phyloP scores from a whole-genome alignment of 2,797 vertebrate genomes.

The Peromyscus attwateri region DNA sequence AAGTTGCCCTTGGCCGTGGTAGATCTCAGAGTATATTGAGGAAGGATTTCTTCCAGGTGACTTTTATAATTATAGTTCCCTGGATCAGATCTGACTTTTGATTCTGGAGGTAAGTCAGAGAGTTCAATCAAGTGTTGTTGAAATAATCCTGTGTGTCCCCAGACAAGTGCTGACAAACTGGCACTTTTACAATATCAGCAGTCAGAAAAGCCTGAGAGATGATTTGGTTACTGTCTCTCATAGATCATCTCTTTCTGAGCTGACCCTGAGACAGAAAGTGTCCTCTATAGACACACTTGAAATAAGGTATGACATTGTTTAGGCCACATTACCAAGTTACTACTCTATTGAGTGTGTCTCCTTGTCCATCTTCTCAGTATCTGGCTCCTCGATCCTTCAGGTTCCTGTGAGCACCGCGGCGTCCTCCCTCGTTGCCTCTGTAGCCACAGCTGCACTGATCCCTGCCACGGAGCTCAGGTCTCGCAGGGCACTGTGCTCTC shows the following conservation, averaged over 20 bases:
- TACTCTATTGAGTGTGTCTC: no score
- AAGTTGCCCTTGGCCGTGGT: no score
- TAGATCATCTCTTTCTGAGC: not conserved
- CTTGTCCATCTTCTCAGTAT: not conserved
- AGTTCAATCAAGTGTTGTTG: not conserved
- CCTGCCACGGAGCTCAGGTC: no score
- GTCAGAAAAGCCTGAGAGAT: not conserved
- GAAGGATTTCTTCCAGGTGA: no score
- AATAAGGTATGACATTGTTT: not conserved
- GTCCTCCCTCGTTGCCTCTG: no score
- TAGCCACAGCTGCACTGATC: no score
- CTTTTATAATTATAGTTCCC: no score
- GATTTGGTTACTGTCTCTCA: not conserved
- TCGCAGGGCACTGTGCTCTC: no score
- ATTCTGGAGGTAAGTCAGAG: conserved; percentile 93
- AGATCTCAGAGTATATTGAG: no score
- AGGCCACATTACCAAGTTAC: not conserved
- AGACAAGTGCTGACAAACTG: not conserved
- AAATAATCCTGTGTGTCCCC: not conserved
- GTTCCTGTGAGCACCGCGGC: no score
- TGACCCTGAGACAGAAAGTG: not conserved
- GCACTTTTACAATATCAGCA: not conserved
- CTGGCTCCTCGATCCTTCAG: no score
- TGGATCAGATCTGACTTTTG: conserved; percentile 91
- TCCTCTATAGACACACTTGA: not conserved